Percentiles rank a stretch among this genome's conserved stretches.
Evolutionary conservation across 2,888 invertebrate species (phyloP).

Genomic region (Pediacus dermestoides): DNA sequence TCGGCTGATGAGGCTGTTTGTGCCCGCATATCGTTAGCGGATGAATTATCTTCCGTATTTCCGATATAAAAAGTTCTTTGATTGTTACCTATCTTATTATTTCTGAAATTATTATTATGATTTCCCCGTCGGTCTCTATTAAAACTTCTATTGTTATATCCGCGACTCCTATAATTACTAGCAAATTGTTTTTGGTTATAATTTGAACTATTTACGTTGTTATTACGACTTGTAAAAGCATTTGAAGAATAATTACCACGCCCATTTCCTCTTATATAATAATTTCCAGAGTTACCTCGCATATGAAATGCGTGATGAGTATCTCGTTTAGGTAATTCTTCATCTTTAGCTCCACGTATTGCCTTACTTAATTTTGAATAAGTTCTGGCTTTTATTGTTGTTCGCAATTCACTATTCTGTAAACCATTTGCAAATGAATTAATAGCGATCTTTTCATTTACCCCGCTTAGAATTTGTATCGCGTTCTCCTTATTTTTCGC

Average conservation of each 20-base stretch:
- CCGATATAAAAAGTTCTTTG: background rate
- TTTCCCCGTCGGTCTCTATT: constrained; percentile 3
- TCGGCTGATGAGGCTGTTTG: too few relatives aligned
- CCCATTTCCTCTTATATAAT: background rate
- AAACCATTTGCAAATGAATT: constrained; percentile 10
- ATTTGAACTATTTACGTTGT: background rate
- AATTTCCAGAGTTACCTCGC: background rate
- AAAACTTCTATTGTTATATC: background rate
- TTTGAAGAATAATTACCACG: background rate
- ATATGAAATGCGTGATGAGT: constrained; percentile 2
- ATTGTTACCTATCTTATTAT: constrained; percentile 6
- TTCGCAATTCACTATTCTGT: constrained; percentile 8
- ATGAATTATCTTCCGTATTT: constrained; percentile 5
- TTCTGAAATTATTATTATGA: constrained; percentile 7
- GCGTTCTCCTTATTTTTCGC: constrained; percentile 13
- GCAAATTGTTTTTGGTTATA: background rate
- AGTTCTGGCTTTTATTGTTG: constrained; percentile 11
- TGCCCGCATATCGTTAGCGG: constrained; percentile 9
- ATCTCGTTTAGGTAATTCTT: constrained; percentile 7
- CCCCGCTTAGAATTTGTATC: constrained; percentile 7
- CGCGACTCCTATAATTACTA: background rate
- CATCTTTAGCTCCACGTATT: constrained; percentile 9
- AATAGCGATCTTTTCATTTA: constrained; percentile 13
- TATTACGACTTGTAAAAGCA: background rate
- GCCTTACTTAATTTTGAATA: constrained; percentile 8